Conservation (phyloP, 2,113 vertebrate species). For the Damaliscus lunatus region DNA sequence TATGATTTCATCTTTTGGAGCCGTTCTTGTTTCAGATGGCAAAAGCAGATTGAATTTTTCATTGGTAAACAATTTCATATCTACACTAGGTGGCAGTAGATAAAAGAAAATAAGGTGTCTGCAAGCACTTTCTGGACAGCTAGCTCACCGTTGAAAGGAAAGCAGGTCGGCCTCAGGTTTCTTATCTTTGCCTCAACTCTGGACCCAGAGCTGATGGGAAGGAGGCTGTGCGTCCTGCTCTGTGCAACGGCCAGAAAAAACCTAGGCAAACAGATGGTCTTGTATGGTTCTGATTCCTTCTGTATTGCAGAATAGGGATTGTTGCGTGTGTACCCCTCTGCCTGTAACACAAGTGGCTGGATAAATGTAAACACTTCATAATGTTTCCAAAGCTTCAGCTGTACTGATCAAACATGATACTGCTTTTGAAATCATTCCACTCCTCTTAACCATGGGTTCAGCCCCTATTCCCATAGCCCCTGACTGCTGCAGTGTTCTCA, state of each 20-base stretch:
- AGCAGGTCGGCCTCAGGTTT: background rate
- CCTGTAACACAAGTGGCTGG: background rate
- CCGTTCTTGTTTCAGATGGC: background rate
- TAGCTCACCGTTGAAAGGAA: background rate
- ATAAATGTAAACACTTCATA: background rate
- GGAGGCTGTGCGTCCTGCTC: background rate
- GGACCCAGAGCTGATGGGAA: background rate
- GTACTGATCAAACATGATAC: background rate
- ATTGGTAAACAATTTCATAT: background rate
- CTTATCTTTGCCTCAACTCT: background rate
- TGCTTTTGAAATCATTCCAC: background rate
- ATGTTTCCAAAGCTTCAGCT: background rate
- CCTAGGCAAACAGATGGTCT: rapidly evolving
- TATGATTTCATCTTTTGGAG: background rate
- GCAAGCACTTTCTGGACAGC: background rate
- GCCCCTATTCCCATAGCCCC: background rate
- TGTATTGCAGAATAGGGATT: background rate
- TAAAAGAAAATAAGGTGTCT: conserved; percentile 53
- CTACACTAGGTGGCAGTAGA: conserved; percentile 81
- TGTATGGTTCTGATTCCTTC: background rate
- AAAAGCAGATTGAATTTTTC: conserved; percentile 15
- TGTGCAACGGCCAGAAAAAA: background rate
- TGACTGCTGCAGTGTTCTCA: rapidly evolving
- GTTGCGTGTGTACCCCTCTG: background rate
- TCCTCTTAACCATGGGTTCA: background rate